Evolutionary conservation across 1,140 invertebrate genomes (phyloP).

Genomic region (Drosophila kepulauana): DNA sequence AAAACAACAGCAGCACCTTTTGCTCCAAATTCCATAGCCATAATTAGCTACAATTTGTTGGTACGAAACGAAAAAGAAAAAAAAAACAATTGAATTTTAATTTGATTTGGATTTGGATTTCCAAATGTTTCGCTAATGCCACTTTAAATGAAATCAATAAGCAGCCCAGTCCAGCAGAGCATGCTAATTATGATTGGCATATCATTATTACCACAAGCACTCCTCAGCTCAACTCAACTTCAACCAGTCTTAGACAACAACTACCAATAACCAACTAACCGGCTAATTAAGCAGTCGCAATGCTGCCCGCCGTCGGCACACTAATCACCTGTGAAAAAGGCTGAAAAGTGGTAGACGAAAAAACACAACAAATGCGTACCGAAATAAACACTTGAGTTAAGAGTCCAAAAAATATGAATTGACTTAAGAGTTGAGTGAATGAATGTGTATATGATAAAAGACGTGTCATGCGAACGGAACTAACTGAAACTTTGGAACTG

Average conservation of each 20-base stretch:
- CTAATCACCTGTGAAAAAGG: conserved; percentile 78
- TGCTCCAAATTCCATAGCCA: conserved; percentile 54
- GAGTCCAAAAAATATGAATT: conserved; percentile 64
- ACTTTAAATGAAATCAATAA: conserved; percentile 74
- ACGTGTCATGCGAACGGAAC: conserved; percentile 74
- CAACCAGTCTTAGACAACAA: neutral
- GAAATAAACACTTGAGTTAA: conserved; percentile 67
- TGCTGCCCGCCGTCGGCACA: conserved; percentile 43
- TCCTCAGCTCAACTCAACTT: neutral
- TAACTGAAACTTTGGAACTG: conserved; percentile 28
- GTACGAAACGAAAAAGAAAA: neutral
- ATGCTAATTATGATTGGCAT: conserved; percentile 78
- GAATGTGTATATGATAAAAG: conserved; percentile 47
- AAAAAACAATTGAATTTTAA: conserved; percentile 43
- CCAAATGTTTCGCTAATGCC: conserved; percentile 66
- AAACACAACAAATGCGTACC: conserved; percentile 28
- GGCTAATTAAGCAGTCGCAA: conserved; percentile 68
- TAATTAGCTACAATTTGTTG: conserved; percentile 57
- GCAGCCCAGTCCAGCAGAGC: conserved; percentile 47
- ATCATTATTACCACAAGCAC: conserved; percentile 68
- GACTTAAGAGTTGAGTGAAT: conserved; percentile 57
- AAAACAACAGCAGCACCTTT: conserved; percentile 4
- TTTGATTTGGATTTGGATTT: conserved; percentile 45
- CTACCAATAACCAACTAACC: conserved; percentile 2
- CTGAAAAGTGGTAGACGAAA: conserved; percentile 57